These are phyloP conservation scores for Aurelia aurita complex sp. Pacific DNA, from an alignment of 30 jellyfish, hydroid and myxozoan genomes.

Conservation along the genomic window DNA sequence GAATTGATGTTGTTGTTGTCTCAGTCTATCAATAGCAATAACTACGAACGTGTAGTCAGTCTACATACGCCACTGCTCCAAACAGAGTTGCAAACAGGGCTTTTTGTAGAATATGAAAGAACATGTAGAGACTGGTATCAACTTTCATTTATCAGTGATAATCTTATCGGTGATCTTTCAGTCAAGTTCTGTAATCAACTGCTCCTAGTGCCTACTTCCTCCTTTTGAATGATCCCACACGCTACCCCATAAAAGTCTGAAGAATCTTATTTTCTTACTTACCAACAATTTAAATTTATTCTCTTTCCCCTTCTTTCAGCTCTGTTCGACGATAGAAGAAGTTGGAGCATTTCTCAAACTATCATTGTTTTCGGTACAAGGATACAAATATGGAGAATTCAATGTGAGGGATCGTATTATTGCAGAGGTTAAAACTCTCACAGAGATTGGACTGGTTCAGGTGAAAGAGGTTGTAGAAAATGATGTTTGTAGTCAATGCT, in stretches of 20 bases:
- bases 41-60: no score
- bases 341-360: slow-evolving; percentile 16
- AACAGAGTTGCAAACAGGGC: no score
- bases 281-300: neutral
- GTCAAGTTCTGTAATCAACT: neutral
- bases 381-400: slow-evolving; percentile 24
- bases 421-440: slow-evolving; percentile 42
- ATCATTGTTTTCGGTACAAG: slow-evolving; percentile 69
- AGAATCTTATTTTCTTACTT: neutral
- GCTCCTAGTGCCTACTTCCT: no score
- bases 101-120: no score
- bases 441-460: slow-evolving; percentile 49
- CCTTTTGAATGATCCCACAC: neutral
- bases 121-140: no score
- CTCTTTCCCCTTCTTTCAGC: slow-evolving; percentile 26
- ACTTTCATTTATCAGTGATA: no score
- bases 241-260: neutral
- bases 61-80: no score
- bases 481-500: neutral
- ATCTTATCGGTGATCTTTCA: neutral
- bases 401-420: slow-evolving; percentile 14
- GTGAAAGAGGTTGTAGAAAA: slow-evolving; percentile 6
- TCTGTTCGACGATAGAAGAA: slow-evolving; percentile 37
- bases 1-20: no score
- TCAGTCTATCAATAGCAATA: no score